These are phyloP conservation scores for Trialeurodes vaporariorum DNA, from an alignment of 1,140 invertebrate species.

Conservation along the genomic window DNA sequence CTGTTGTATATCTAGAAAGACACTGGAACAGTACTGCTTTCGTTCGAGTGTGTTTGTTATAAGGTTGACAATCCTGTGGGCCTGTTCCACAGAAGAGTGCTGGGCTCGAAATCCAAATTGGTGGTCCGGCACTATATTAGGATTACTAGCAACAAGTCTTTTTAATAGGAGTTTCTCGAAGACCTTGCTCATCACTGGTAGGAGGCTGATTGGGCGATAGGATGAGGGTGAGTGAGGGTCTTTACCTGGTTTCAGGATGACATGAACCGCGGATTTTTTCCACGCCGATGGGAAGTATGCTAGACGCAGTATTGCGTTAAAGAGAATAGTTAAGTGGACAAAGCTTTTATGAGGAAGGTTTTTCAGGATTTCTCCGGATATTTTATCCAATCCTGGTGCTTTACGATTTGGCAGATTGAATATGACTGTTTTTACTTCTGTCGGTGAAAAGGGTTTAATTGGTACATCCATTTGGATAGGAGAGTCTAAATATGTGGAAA, in stretches of 20 bases:
- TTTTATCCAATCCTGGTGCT: background rate
- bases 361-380: background rate
- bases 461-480: background rate
- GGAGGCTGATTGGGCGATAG: constrained; percentile 29
- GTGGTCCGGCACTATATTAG: too few relatives aligned
- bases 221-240: background rate
- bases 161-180: constrained; percentile 26
- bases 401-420: background rate
- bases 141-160: constrained; percentile 22
- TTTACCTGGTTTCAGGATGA: too few relatives aligned
- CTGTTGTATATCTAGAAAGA: constrained; percentile 34
- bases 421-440: background rate
- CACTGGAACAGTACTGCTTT: constrained; percentile 24
- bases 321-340: constrained; percentile 3
- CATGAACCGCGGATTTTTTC: too few relatives aligned
- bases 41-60: constrained; percentile 29
- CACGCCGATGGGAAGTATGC: background rate
- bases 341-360: constrained; percentile 14
- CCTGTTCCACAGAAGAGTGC: constrained; percentile 31
- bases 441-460: background rate
- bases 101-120: constrained; percentile 34
- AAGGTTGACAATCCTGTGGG: constrained; percentile 29
- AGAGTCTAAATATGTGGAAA: background rate
- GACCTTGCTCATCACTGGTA: constrained; percentile 27
- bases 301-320: background rate